Conservation (phyloP, 2,113 vertebrate genomes). For the Argyrosomus japonicus region DNA sequence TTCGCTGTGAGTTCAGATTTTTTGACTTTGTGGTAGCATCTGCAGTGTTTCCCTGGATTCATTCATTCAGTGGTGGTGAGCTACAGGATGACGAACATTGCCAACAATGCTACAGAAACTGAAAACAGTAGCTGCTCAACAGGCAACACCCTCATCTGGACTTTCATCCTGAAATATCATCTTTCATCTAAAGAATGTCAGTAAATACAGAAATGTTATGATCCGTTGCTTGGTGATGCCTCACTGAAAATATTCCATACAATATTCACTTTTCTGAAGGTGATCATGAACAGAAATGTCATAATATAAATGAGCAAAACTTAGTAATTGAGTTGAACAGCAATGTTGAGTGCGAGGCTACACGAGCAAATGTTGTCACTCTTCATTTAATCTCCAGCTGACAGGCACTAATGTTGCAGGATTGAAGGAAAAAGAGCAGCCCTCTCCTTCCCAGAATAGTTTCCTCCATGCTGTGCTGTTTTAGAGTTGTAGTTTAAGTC, state of each 20-base stretch:
- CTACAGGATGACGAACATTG: not conserved
- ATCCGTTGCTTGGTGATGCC: not conserved
- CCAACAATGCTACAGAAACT: not conserved
- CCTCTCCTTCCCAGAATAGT: constrained; percentile 39
- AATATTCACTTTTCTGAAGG: not conserved
- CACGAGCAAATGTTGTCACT: constrained; percentile 12
- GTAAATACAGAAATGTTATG: too few species aligned
- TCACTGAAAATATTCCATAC: not conserved
- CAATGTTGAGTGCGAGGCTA: constrained; percentile 16
- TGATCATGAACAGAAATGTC: constrained; percentile 6
- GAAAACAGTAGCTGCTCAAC: not conserved
- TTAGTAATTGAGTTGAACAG: not conserved
- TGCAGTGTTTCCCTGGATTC: not conserved
- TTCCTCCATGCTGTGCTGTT: constrained; percentile 30
- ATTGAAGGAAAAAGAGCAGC: constrained; percentile 17
- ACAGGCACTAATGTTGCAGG: constrained; percentile 8
- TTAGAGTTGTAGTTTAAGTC: constrained; percentile 46
- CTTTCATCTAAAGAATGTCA: not conserved
- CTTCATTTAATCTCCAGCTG: constrained; percentile 19
- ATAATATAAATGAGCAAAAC: not conserved
- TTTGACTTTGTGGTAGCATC: not conserved
- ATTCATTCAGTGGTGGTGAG: not conserved
- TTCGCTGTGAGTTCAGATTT: constrained; percentile 13
- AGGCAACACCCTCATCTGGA: not conserved
- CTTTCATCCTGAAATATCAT: constrained; percentile 17